Percentiles rank a stretch among this genome's conserved stretches.
phyloP scores from a whole-genome alignment of 2,113 vertebrate species.

The Phalacrocorax brasilianus region DNA sequence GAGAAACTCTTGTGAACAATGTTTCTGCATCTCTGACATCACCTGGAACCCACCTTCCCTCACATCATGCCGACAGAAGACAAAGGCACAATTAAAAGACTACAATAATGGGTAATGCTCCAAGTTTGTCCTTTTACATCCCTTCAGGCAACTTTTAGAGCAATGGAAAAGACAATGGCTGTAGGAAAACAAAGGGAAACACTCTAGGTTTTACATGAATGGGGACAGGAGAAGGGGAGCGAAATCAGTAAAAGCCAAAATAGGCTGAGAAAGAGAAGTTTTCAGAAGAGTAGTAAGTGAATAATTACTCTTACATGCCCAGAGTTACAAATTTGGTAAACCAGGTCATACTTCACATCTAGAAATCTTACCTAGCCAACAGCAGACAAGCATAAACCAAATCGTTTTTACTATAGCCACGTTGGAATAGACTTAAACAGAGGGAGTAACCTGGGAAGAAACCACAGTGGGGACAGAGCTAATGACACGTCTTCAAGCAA shows the following conservation, averaged over 20 bases:
- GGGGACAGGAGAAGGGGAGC: background rate
- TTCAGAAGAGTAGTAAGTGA: background rate
- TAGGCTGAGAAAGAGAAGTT: background rate
- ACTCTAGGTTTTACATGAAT: background rate
- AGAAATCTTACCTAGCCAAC: background rate
- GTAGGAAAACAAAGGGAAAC: background rate
- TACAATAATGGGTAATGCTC: background rate
- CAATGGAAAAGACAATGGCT: background rate
- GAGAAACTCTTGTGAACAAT: background rate
- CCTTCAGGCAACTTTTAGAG: background rate
- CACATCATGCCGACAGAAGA: background rate
- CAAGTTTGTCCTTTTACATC: background rate
- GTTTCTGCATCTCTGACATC: background rate
- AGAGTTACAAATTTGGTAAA: background rate
- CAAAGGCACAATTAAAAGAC: background rate
- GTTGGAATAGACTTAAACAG: background rate
- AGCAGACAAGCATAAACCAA: background rate
- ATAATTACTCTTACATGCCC: background rate
- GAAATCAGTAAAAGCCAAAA: background rate
- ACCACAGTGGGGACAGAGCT: conserved; percentile 37
- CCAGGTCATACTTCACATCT: background rate
- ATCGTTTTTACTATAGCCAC: background rate
- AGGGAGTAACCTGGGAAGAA: conserved; percentile 26
- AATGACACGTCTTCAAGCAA: conserved; percentile 27
- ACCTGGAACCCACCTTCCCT: background rate